Conservation (phyloP, 2,113 vertebrate genomes). For the Lophura nycthemera region DNA sequence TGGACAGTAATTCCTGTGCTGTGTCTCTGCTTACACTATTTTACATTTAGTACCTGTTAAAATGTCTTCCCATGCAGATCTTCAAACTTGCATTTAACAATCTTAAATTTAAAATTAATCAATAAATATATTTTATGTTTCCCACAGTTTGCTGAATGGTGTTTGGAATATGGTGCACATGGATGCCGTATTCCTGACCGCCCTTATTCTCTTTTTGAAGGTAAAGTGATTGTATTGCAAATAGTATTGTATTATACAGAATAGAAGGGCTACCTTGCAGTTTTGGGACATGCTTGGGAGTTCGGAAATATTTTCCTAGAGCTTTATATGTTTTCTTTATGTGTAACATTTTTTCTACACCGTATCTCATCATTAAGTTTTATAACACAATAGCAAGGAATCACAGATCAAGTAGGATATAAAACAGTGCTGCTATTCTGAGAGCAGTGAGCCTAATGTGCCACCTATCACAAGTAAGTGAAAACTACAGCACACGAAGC, state of each 20-base stretch:
- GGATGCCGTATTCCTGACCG: constrained; percentile 97
- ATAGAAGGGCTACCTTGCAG: not conserved
- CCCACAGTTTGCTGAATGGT: constrained; percentile 96
- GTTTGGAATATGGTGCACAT: constrained; percentile 94
- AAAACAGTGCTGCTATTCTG: accelerated
- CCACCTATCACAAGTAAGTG: not conserved
- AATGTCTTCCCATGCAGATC: not conserved
- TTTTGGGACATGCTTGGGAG: not conserved
- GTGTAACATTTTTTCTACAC: not conserved
- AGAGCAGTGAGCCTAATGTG: not conserved
- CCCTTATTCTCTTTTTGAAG: constrained; percentile 98
- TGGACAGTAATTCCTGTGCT: not conserved
- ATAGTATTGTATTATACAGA: not conserved
- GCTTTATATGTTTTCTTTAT: not conserved
- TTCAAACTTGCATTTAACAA: not conserved
- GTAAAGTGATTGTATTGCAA: constrained; percentile 70
- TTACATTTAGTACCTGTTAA: not conserved
- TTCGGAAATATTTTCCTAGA: not conserved
- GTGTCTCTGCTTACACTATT: not conserved
- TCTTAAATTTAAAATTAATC: not conserved
- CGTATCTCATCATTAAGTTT: not conserved
- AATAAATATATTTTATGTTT: not conserved
- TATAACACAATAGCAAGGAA: not conserved
- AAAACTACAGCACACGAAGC: not conserved
- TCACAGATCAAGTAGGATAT: not conserved